Evolutionary conservation across 2,888 invertebrate species (phyloP), one percentile per base, ranked within the genome.

Genomic region (Nomada flava): DNA sequence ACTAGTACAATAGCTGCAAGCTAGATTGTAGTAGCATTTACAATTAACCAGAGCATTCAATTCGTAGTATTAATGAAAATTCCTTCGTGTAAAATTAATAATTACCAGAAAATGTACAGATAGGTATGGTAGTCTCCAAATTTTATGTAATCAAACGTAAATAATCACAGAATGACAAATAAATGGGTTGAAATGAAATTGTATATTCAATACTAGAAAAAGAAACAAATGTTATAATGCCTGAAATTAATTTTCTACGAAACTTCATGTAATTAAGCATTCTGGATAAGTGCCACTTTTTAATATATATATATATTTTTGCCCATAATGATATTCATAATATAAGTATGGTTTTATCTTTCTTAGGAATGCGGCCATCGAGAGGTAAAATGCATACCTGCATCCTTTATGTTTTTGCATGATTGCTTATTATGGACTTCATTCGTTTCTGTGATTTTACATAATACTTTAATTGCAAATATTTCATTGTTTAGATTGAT

Each of bases 341-440:
- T 91, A 91, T 87, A 92, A 92, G 89, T 91, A 87, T 86, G 90
- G 76, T 92, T 93, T 92, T 94, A 89, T 94, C 91, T 92, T 93
- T 91, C 94, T 93, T 93, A 94, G 94, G 94, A 94, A 94, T 94
- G 94, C 94, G 94, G 94, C 94, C 94, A 94, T 90, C 94, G 94
- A 93, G 94, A 95, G 95, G 94, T 94, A 94, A 94, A 91, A 87
- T 77, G 64, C 76, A 87, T 79, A 88, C 53, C 74, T 84, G 77
- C 67, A 65, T 79, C 71, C 50, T 79, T 79, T 79, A 64, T 81
- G 83, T 76, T 69, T 68, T 79, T 89, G 89, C 89, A 89, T 86
- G 91, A 81, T 83, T 86, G 85, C 80, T 86, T 86, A 74, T 81
- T 88, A 85, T 78, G 55, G 75, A 83, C 78, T 87, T 83, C 68